Percentiles rank a stretch among this genome's conserved stretches.
Conservation (phyloP, 2,888 invertebrate species). For the Harpalus rubripes region DNA sequence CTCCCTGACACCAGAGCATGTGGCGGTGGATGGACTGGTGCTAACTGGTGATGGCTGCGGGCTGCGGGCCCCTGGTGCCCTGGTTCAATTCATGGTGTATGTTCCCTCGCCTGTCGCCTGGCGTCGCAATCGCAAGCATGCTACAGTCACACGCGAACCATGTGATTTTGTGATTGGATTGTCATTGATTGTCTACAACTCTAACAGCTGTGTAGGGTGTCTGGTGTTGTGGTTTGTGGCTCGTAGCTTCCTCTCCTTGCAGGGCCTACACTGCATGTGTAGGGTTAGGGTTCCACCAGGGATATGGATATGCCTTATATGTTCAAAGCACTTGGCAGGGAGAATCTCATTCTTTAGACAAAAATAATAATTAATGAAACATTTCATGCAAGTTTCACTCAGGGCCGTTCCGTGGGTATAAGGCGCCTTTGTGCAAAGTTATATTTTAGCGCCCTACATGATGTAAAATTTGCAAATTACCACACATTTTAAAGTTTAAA, state of each 20-base stretch:
- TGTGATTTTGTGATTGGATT: slow-evolving; percentile 30
- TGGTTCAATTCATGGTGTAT: slow-evolving; percentile 48
- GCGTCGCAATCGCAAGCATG: slow-evolving; percentile 33
- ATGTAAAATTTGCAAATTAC: no score
- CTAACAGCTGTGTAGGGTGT: slow-evolving; percentile 56
- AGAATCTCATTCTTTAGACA: background rate
- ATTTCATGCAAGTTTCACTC: no score
- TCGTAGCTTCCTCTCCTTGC: slow-evolving; percentile 17
- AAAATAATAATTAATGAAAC: no score
- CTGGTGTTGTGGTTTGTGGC: slow-evolving; percentile 33
- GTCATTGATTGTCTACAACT: no score
- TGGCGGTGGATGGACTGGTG: slow-evolving; percentile 62
- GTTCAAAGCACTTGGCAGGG: background rate
- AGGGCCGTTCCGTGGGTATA: no score
- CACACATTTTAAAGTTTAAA: no score
- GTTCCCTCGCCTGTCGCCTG: slow-evolving; percentile 37
- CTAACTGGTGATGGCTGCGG: slow-evolving; percentile 64
- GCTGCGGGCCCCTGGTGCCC: no score
- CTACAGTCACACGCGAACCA: slow-evolving; percentile 38
- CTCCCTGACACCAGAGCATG: slow-evolving; percentile 55
- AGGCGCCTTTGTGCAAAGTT: no score
- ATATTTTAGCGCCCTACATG: no score
- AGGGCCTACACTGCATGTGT: background rate
- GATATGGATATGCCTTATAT: background rate
- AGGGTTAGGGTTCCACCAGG: background rate